Evolutionary conservation across 2,888 invertebrate species (phyloP), one percentile per base, ranked within the genome.

Genomic region (Bombyx huttoni): DNA sequence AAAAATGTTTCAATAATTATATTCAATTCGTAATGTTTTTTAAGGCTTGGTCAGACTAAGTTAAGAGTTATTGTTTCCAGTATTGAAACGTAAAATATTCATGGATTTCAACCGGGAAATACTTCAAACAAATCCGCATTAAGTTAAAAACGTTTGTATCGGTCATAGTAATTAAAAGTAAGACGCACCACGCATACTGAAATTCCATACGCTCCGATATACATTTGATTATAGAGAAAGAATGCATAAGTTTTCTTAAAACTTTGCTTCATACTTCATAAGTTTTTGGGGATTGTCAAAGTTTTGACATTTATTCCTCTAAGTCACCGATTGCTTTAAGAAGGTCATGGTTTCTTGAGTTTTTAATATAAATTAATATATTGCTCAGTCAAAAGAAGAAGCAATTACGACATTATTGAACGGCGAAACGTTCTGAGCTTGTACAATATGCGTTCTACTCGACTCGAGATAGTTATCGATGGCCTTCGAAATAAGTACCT

Each of bases 391-490:
- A 24, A 24, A 24, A 24, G 24, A 24, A 24, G 24, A 24, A 24
- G n/a, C n/a, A n/a, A n/a, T 24, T 24, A 24, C 40, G 12, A 40
- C 12, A 7, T 40, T 12, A 10, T 40, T 40, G 12, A 40, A 40
- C 40, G 0, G 40, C 12, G 12, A 12, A 40, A 8, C 40, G 40
- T 40, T 64, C 62, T 64, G 62, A 80, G 79, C 72, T 83, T 82
- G 80, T 80, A 81, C 82, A 84, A 83, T 83, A 83, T 79, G 74
- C 75, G 75, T 63, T 64, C 68, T 65, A 67, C 66, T 67, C 63
- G 61, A 65, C 62, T 70, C 66, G 58, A 80, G 78, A 80, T 79
- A 68, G 71, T 69, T 78, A 78, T 84, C 81, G 81, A 83, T 81
- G 79, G 81, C 70, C 75, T 82, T 85, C 77, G 78, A 78, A 70